Percentiles rank a stretch among this genome's conserved stretches.
These are phyloP conservation scores for Camponotus fellah DNA, from an alignment of 2,888 invertebrate genomes.

Conservation along the genomic window DNA sequence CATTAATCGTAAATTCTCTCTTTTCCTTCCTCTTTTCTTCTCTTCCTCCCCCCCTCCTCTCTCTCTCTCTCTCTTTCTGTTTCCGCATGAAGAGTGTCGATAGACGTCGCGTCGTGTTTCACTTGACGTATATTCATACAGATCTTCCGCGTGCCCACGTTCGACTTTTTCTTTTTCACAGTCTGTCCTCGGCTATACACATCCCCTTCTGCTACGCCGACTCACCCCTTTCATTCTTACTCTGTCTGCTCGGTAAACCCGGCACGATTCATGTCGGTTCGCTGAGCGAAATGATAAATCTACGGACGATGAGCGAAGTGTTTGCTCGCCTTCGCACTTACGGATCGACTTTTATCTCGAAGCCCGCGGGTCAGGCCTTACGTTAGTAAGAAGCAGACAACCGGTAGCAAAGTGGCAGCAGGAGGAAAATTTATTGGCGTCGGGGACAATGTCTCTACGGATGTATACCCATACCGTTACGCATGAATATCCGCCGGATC, in stretches of 20 bases:
- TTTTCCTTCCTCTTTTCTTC: constrained; percentile 23
- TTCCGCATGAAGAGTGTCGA: constrained; percentile 53
- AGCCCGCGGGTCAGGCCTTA: constrained; percentile 12
- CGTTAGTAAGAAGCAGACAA: constrained; percentile 27
- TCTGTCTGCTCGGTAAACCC: constrained; percentile 44
- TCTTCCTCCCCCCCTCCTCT: not conserved
- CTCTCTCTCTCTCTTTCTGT: not conserved
- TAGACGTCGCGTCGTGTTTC: constrained; percentile 27
- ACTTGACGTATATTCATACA: constrained; percentile 44
- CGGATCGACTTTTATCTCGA: constrained; percentile 71
- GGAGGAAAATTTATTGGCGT: constrained; percentile 32
- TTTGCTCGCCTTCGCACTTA: constrained; percentile 63
- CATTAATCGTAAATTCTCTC: constrained; percentile 78
- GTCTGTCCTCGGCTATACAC: not conserved
- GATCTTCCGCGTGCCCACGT: constrained; percentile 47
- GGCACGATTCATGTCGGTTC: constrained; percentile 66
- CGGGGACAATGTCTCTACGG: not conserved
- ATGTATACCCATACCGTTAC: not conserved
- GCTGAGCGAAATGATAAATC: constrained; percentile 69
- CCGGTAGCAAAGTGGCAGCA: constrained; percentile 3
- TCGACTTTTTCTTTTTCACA: constrained; percentile 46
- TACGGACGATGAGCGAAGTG: constrained; percentile 69
- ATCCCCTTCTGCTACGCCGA: not conserved
- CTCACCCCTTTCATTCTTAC: constrained; percentile 31
- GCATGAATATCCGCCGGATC: not conserved